Evolutionary conservation across 2,888 invertebrate species (phyloP).

Genomic region (Himalopsyche tibetana): DNA sequence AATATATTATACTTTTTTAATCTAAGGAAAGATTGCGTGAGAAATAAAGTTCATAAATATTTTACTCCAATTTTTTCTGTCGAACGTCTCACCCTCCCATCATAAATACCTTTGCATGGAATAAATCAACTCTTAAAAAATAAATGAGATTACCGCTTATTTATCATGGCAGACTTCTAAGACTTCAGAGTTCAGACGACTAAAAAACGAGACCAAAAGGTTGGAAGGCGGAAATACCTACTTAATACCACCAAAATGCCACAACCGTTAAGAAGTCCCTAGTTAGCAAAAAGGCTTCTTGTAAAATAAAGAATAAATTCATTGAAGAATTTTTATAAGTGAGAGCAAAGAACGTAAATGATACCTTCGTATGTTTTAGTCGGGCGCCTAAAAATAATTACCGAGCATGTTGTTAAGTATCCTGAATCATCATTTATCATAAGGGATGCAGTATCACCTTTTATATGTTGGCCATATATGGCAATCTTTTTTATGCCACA

Average conservation of each 20-base stretch:
- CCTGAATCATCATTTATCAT: slow-evolving; percentile 64
- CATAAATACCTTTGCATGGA: neutral
- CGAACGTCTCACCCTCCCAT: neutral
- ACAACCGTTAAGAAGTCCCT: slow-evolving; percentile 12
- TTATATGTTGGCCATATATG: neutral
- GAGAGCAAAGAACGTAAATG: slow-evolving; percentile 35
- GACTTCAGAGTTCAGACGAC: too few relatives aligned
- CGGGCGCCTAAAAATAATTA: slow-evolving; percentile 50
- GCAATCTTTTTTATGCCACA: neutral
- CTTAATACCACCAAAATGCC: neutral
- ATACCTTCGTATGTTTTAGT: slow-evolving; percentile 46
- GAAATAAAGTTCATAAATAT: slow-evolving; percentile 11
- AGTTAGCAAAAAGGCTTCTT: slow-evolving; percentile 25
- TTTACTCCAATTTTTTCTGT: neutral
- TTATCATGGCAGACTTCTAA: neutral
- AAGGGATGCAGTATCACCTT: neutral
- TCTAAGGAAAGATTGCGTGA: neutral
- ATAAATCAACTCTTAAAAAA: slow-evolving; percentile 8
- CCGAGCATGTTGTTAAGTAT: slow-evolving; percentile 42
- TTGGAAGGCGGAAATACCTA: slow-evolving; percentile 18
- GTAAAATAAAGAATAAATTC: neutral
- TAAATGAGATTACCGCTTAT: neutral
- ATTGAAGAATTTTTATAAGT: neutral
- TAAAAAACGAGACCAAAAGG: slow-evolving; percentile 18
- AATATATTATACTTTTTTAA: neutral